phyloP scores from a whole-genome alignment of 2,888 invertebrate species.

The Pandemis corylana region DNA sequence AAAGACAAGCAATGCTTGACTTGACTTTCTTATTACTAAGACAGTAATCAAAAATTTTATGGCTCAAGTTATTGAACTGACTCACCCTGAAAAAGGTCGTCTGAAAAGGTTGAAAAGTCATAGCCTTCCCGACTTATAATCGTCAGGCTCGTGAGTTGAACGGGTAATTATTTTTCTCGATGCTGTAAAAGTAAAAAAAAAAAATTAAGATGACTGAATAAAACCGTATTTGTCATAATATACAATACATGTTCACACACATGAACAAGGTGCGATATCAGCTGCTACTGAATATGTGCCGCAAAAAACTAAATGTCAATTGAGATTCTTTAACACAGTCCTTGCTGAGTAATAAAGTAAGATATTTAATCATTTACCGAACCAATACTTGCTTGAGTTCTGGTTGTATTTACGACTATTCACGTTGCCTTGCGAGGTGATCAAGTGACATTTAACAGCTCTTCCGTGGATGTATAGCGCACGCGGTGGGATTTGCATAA shows the following conservation, averaged over 20 bases:
- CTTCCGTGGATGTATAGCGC: slow-evolving; percentile 63
- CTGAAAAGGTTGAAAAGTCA: too few relatives aligned
- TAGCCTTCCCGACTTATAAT: too few relatives aligned
- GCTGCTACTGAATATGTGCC: background rate
- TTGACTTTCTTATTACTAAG: too few relatives aligned
- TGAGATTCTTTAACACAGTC: background rate
- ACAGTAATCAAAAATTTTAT: too few relatives aligned
- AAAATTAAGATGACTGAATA: background rate
- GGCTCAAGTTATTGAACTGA: too few relatives aligned
- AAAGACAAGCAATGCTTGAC: too few relatives aligned
- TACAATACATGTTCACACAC: background rate
- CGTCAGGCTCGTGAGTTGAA: too few relatives aligned
- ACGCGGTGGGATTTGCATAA: slow-evolving; percentile 57
- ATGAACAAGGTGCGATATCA: background rate
- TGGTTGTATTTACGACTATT: slow-evolving; percentile 17
- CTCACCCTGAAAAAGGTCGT: too few relatives aligned
- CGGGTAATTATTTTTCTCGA: too few relatives aligned
- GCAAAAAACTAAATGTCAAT: background rate
- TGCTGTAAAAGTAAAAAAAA: too few relatives aligned
- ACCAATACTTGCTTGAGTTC: background rate
- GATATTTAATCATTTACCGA: background rate
- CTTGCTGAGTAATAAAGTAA: background rate
- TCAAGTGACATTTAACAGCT: slow-evolving; percentile 76
- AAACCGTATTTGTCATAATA: background rate
- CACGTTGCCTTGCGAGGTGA: slow-evolving; percentile 58